These are phyloP conservation scores for Apogon hyalosoma DNA, from an alignment of 2,797 vertebrate genomes.

Conservation along the genomic window DNA sequence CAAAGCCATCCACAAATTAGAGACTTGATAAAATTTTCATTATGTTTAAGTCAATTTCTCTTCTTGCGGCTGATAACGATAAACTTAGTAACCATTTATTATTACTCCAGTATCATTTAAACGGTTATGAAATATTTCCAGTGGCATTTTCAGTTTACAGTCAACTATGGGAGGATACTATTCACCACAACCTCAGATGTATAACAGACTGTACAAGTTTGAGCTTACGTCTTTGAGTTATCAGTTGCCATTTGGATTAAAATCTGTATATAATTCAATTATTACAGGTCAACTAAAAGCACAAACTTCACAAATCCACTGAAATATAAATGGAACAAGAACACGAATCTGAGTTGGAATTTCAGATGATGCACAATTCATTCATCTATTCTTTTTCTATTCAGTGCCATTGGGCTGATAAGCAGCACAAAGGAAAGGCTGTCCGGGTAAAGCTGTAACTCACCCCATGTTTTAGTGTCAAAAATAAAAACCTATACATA, in stretches of 20 bases:
- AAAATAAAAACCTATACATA: conserved; percentile 34
- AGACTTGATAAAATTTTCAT: conserved; percentile 10
- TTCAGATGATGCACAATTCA: conserved; percentile 13
- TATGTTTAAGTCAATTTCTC: conserved; percentile 17
- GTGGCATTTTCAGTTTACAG: conserved; percentile 11
- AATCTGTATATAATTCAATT: conserved; percentile 39
- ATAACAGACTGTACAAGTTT: conserved; percentile 6
- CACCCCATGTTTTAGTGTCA: conserved; percentile 31
- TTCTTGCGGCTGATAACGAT: conserved; percentile 23
- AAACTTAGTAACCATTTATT: conserved; percentile 27
- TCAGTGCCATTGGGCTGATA: conserved; percentile 15
- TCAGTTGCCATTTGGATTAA: conserved; percentile 45
- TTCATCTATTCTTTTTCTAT: not conserved
- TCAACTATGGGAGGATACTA: conserved; percentile 10
- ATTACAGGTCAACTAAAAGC: conserved; percentile 56
- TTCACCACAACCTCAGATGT: conserved; percentile 9
- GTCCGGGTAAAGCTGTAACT: not conserved
- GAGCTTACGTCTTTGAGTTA: conserved; percentile 8
- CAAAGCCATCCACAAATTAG: conserved; percentile 26
- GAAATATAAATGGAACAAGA: conserved; percentile 19
- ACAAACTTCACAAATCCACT: conserved; percentile 37
- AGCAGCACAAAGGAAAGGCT: conserved; percentile 10
- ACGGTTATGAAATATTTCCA: conserved; percentile 10
- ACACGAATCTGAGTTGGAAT: conserved; percentile 5
- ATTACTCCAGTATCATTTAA: conserved; percentile 19